Percentiles rank a stretch among this genome's conserved stretches.
phyloP scores from a whole-genome alignment of 2,888 invertebrate species.

The Acholoe squamosa region DNA sequence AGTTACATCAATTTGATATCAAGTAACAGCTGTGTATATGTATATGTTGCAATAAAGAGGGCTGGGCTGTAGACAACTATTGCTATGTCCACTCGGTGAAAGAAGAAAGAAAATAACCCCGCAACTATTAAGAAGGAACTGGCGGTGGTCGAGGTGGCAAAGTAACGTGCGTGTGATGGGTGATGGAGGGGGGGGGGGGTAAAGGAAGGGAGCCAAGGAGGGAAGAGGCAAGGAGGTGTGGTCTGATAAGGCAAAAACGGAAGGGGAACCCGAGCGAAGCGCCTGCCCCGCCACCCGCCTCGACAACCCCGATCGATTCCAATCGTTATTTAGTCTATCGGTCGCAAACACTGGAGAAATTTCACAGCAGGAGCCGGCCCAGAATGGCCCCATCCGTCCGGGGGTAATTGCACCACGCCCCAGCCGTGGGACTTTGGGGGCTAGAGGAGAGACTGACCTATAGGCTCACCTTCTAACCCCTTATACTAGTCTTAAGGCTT shows the following conservation, averaged over 20 bases:
- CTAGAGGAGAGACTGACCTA: neutral
- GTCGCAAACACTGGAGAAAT: constrained; percentile 33
- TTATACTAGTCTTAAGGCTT: no score
- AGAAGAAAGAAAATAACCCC: no score
- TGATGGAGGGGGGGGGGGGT: neutral
- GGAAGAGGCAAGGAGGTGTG: constrained; percentile 13
- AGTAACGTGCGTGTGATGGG: neutral
- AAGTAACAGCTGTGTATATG: no score
- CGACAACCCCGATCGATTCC: constrained; percentile 30
- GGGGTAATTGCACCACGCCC: neutral
- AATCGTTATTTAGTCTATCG: constrained; percentile 34
- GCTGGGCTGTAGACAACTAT: neutral
- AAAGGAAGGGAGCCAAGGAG: neutral
- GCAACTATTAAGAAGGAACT: no score
- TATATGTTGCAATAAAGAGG: neutral
- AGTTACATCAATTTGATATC: no score
- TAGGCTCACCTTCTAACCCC: no score
- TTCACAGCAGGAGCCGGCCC: constrained; percentile 1
- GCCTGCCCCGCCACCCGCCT: neutral
- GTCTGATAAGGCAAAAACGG: constrained; percentile 1
- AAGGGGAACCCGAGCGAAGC: neutral
- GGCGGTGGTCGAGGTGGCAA: no score
- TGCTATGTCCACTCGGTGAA: neutral
- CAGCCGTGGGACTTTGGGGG: neutral
- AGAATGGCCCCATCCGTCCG: constrained; percentile 15